Conservation (phyloP, 2,797 vertebrate genomes). For the Gymnodraco acuticeps region DNA sequence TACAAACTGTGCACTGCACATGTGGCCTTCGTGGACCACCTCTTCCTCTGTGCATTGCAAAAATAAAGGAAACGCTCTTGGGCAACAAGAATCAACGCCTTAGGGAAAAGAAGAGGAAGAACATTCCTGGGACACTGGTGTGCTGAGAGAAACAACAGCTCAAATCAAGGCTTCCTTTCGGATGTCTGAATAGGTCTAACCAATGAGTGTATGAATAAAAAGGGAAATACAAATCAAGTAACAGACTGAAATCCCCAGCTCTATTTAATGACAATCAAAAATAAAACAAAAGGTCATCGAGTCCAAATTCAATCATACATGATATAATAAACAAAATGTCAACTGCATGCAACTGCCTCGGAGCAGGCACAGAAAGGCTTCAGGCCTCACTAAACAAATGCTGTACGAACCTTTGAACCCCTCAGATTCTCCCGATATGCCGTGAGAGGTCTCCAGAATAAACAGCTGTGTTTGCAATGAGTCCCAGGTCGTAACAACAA, state of each 20-base stretch:
- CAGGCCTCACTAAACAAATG: slow-evolving; percentile 30
- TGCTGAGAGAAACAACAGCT: slow-evolving; percentile 33
- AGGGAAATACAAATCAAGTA: not conserved
- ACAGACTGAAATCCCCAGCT: not conserved
- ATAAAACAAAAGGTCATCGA: slow-evolving; percentile 23
- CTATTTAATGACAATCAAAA: slow-evolving; percentile 18
- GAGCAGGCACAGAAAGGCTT: slow-evolving; percentile 6
- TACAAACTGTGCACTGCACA: not conserved
- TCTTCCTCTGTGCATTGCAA: slow-evolving; percentile 22
- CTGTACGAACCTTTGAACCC: slow-evolving; percentile 34
- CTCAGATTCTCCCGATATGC: not conserved
- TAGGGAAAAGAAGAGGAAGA: slow-evolving; percentile 63
- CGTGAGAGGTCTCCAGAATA: slow-evolving; percentile 26
- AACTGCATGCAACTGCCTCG: slow-evolving; percentile 1
- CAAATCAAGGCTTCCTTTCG: slow-evolving; percentile 1
- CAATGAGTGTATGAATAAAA: not conserved
- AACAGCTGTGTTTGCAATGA: slow-evolving; percentile 54
- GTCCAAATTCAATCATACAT: slow-evolving; percentile 15
- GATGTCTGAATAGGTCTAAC: slow-evolving; percentile 4
- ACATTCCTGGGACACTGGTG: slow-evolving; percentile 55
- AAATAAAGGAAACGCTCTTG: slow-evolving; percentile 30
- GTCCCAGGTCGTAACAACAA: slow-evolving; percentile 1
- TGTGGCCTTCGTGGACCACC: not conserved
- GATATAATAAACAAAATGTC: slow-evolving; percentile 21
- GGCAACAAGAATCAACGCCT: slow-evolving; percentile 35